Base-by-base conservation (phyloP, 1,140 invertebrate genomes). In the Atta colombica region DNA sequence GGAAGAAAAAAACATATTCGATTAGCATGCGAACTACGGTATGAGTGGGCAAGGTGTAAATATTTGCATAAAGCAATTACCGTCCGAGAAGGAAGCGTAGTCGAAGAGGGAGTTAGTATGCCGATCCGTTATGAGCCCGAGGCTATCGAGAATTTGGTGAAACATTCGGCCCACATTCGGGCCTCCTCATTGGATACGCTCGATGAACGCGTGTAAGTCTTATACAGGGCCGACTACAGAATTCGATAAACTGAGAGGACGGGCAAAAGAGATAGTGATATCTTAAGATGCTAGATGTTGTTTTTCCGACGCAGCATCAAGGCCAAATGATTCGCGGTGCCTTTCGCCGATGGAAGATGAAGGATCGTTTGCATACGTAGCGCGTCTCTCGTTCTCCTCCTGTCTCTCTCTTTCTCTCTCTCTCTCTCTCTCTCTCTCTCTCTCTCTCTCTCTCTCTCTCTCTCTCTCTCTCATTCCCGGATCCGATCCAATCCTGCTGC, bases 121-220 rank as follows among this genome's bases (percentile, higher is more conserved):
- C 89, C 93, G 93, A 87, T 92, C 94, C 94, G 94, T 94, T 94
- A 94, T 94, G 84, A 90, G 91, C 94, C 94, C 86, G 90, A 93
- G 94, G 94, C 94, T 92, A 93, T 94, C 91, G 88, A 91, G 91
- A 93, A 93, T 94, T 94, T 91, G 93, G 91, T 87, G 92, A 88
- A 85, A 90, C 86, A 89, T 75, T 88, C 90, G 91, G 91, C 92
- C 92, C 93, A 93, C 93, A 94, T 94, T 39, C 39, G 63, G 21
- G 31, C n/a, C 16, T 51, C 61, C 14, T 58, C 65, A n/a, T 75
- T 35, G 72, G 49, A 89, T 53, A 51, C 60, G 65, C 65, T 60
- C 12, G 21, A 12, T 53, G 21, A 68, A 28, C 66, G 45, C 80
- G 25, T 45, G n/a, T 60, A 72, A 39, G 28, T 14, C 60, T 53